phyloP scores from a whole-genome alignment of 37 sponge, comb jelly and placozoan genomes.

The Hexactinellida sp. region DNA sequence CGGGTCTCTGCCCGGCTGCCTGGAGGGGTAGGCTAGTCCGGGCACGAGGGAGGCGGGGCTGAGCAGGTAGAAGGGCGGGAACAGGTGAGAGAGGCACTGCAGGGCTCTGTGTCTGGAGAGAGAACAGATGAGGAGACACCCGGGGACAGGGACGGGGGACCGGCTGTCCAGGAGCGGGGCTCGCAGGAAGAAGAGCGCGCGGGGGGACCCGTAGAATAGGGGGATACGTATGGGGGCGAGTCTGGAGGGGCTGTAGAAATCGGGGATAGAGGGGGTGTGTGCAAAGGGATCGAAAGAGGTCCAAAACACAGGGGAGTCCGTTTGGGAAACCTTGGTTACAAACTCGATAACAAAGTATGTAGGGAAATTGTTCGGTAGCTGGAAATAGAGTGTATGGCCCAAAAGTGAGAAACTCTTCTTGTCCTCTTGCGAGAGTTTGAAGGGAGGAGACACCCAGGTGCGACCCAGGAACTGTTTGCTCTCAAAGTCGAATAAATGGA shows the following conservation, averaged over 20 bases:
- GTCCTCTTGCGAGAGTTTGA: not conserved
- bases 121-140: slow-evolving; percentile 38
- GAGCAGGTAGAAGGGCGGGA: slow-evolving; percentile 28
- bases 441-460: not conserved
- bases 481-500: not conserved
- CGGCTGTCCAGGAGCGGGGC: slow-evolving; percentile 20
- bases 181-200: slow-evolving; percentile 28
- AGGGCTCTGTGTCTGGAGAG: slow-evolving; percentile 33
- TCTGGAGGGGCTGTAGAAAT: not conserved
- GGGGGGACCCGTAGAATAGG: slow-evolving; percentile 38
- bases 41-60: slow-evolving; percentile 32
- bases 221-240: not conserved
- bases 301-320: not conserved
- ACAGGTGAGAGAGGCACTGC: slow-evolving; percentile 18
- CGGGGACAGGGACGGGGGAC: slow-evolving; percentile 30
- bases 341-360: not conserved
- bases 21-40: slow-evolving; percentile 24
- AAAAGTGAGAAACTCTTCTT: not conserved
- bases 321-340: not conserved
- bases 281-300: not conserved
- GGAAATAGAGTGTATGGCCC: not conserved
- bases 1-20: slow-evolving; percentile 22
- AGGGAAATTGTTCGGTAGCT: not conserved
- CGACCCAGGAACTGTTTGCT: not conserved
- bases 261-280: not conserved